Conservation (phyloP, 2,113 vertebrate species). For the Amphilophus citrinellus region DNA sequence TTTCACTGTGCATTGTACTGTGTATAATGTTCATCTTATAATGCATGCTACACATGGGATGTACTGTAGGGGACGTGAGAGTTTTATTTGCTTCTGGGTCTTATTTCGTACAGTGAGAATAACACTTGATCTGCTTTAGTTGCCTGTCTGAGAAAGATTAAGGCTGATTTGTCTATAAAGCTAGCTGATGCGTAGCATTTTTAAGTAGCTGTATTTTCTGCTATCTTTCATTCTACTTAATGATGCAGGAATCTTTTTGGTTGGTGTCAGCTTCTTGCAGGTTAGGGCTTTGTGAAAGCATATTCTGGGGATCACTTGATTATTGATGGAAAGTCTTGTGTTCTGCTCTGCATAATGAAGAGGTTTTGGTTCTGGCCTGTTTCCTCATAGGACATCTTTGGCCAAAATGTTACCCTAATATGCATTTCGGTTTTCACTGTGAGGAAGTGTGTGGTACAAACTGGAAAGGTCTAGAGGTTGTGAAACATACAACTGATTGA, state of each 20-base stretch:
- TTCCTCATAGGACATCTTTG: not conserved
- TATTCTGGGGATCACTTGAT: slow-evolving; percentile 31
- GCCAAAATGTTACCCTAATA: slow-evolving; percentile 1
- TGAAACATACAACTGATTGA: slow-evolving; percentile 13
- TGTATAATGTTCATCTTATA: not conserved
- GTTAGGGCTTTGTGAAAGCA: slow-evolving; percentile 10
- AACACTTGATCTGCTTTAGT: not conserved
- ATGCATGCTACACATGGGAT: not conserved
- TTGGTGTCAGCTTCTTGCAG: slow-evolving; percentile 26
- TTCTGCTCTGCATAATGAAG: slow-evolving; percentile 15
- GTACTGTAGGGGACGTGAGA: not conserved
- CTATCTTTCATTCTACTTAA: slow-evolving; percentile 25
- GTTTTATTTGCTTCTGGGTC: not conserved
- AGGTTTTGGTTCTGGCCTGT: not conserved
- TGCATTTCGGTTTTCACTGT: not conserved
- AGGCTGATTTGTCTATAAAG: not conserved
- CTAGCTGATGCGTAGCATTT: slow-evolving; percentile 7
- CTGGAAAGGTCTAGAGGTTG: not conserved
- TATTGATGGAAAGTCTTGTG: slow-evolving; percentile 1
- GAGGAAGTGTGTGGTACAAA: slow-evolving; percentile 7
- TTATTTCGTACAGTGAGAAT: not conserved
- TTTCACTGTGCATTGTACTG: too few species aligned
- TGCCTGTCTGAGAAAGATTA: not conserved
- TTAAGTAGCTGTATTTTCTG: slow-evolving; percentile 11
- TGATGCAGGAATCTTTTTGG: slow-evolving; percentile 25